Base-by-base conservation (phyloP, 2,113 vertebrate species). In the Pandion haliaetus region DNA sequence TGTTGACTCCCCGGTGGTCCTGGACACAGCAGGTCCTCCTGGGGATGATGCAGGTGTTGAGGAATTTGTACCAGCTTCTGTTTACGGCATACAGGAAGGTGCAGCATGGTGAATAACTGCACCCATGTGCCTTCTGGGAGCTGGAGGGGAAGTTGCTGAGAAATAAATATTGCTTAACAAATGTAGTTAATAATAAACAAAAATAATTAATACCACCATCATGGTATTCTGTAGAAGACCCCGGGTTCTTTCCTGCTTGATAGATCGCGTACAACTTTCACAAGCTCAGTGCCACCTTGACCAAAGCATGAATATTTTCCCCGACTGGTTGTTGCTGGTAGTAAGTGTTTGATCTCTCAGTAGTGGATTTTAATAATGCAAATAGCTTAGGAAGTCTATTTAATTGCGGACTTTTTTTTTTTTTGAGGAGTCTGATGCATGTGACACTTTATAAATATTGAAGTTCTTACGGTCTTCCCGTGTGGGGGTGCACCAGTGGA, bases 1-100 rank as follows among this genome's bases (percentile, higher is more conserved):
- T 2, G 3, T 26, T 66, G 55, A 29, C 47, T 79, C 32, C 58
- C 14, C 71, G 25, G 36, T 11, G 45, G 49, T 29, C 32, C 36
- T 52, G 42, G 58, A 13, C 0, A 0, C 88, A 1, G 1, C 2
- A 14, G 62, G 28, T n/a, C 57, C 54, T 18, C 1, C 0, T 57
- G 70, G 47, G 90, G 66, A 29, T 8, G 45, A 11, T 20, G 61
- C n/a, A n/a, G n/a, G 19, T n/a, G 49, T 2, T 28, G 40, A 52
- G 58, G 74, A 72, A 44, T 82, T 85, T 47, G 45, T 38, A 47
- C 36, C 72, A 73, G 49, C 59, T 82, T 25, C 66, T 10, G 2
- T 42, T 85, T 23, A 17, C 6, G 10, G 50, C n/a, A 31, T 14
- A 9, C 28, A 18, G 65, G 61, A 63, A 44, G 21, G 49, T 47